These are phyloP conservation scores for Clarias gariepinus DNA, from an alignment of 2,113 vertebrate genomes.

Conservation along the genomic window DNA sequence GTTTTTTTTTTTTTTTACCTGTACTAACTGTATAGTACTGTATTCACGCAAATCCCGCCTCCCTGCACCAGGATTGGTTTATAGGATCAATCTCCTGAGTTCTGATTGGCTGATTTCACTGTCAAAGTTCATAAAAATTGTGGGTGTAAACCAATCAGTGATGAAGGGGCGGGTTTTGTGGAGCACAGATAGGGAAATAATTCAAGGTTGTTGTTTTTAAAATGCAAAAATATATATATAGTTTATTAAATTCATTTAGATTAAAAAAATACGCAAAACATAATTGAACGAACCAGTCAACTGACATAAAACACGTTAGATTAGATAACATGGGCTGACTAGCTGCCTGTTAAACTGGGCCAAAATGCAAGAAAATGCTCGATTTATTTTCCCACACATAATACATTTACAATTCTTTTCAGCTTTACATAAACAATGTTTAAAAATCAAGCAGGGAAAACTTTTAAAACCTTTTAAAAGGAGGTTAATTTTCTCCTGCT, in stretches of 20 bases:
- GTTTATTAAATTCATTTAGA: too few species aligned
- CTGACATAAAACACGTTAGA: neutral
- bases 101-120: conserved; percentile 2
- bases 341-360: neutral
- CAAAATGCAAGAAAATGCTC: neutral
- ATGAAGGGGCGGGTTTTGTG: neutral
- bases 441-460: neutral
- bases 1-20: neutral
- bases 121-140: neutral
- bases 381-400: neutral
- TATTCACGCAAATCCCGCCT: conserved; percentile 17
- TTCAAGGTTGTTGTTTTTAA: neutral
- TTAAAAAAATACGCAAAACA: neutral
- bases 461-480: neutral
- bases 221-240: too few species aligned
- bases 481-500: conserved; percentile 9
- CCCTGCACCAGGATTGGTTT: neutral
- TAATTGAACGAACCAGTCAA: neutral
- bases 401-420: neutral
- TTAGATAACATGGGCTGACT: neutral
- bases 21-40: too few species aligned
- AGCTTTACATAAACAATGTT: neutral
- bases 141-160: neutral
- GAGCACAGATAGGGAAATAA: conserved; percentile 6
- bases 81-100: neutral